Conservation (phyloP, 2,113 vertebrate species). For the Hippocampus comes region DNA sequence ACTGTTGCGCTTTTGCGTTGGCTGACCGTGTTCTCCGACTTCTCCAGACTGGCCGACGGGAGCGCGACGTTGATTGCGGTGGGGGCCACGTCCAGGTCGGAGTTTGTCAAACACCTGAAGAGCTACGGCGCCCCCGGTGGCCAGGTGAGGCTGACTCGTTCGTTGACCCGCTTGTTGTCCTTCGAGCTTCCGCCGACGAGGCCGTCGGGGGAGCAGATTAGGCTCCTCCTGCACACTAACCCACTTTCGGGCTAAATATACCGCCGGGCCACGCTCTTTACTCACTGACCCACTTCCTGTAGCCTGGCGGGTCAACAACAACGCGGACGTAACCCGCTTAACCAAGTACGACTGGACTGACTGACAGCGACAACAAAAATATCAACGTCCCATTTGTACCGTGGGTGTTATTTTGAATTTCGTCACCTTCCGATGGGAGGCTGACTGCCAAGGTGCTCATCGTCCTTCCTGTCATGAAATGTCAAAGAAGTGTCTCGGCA, state of each 20-base stretch:
- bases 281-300: constrained; percentile 49
- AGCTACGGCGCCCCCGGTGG: constrained; percentile 71
- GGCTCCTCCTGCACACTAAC: constrained; percentile 52
- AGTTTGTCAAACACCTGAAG: constrained; percentile 95
- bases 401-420: neutral
- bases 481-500: neutral
- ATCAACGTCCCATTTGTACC: neutral
- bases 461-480: neutral
- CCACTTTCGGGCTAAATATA: constrained; percentile 47
- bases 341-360: neutral
- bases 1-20: neutral
- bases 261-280: constrained; percentile 40
- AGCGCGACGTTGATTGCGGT: constrained; percentile 84
- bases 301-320: neutral
- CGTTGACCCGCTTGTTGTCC: neutral
- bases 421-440: neutral
- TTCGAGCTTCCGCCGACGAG: constrained; percentile 5
- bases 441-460: neutral
- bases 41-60: constrained; percentile 85
- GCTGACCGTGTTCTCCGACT: neutral
- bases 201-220: constrained; percentile 40
- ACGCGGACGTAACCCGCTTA: neutral
- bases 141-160: constrained; percentile 46
- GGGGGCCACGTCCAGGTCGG: constrained; percentile 82
- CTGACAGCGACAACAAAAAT: neutral